These are phyloP conservation scores for Chaetoderma sp. DNA, from an alignment of 2,888 invertebrate genomes.

Conservation along the genomic window DNA sequence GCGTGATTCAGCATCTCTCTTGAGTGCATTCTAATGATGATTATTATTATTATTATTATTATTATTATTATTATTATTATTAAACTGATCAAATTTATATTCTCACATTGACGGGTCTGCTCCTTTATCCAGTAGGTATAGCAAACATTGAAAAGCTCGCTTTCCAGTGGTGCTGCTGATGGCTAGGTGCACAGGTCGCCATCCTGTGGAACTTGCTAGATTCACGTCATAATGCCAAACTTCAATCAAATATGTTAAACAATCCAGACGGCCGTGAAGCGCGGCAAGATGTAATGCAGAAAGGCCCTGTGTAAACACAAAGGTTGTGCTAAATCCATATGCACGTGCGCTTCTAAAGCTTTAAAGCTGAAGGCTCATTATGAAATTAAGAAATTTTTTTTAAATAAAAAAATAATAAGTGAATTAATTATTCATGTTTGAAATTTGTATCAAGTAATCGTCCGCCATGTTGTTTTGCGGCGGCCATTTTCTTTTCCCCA, in stretches of 20 bases:
- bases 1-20: too few relatives aligned
- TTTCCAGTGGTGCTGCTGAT: constrained; percentile 68
- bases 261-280: constrained; percentile 66
- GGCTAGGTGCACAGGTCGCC: constrained; percentile 66
- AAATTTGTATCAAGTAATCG: too few relatives aligned
- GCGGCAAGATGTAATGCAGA: constrained; percentile 67
- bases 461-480: too few relatives aligned
- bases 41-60: too few relatives aligned
- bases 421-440: too few relatives aligned
- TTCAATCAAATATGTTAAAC: constrained; percentile 64
- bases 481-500: too few relatives aligned
- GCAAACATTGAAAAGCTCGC: constrained; percentile 59
- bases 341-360: neutral
- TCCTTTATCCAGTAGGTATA: constrained; percentile 62
- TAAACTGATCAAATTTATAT: too few relatives aligned
- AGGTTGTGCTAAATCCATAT: neutral
- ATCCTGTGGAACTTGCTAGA: constrained; percentile 63
- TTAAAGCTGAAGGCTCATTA: neutral
- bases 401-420: too few relatives aligned
- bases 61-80: too few relatives aligned
- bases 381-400: too few relatives aligned
- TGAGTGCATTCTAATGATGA: too few relatives aligned
- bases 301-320: constrained; percentile 43
- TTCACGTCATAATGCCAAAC: constrained; percentile 65
- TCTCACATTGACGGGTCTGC: constrained; percentile 66